Percentiles rank a stretch among this genome's conserved stretches.
Conservation (phyloP, 2,113 vertebrate species). For the Zosterops hypoxanthus region DNA sequence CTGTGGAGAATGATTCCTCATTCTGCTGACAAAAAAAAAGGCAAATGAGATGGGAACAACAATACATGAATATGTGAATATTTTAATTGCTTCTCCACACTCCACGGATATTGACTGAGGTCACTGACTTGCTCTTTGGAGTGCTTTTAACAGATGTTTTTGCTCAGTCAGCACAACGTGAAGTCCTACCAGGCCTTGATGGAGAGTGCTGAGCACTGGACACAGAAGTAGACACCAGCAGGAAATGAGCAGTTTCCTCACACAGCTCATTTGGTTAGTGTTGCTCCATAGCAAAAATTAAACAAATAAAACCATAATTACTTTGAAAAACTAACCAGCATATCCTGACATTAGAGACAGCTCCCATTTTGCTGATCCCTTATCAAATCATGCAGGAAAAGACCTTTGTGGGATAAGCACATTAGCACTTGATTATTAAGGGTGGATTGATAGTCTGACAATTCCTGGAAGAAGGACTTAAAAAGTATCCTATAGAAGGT, state of each 20-base stretch:
- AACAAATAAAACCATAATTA: conserved; percentile 47
- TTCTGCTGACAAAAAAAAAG: neutral
- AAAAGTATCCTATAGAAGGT: neutral
- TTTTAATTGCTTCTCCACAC: neutral
- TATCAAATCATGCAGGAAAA: conserved; percentile 52
- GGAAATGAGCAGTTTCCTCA: conserved; percentile 56
- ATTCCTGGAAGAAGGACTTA: conserved; percentile 31
- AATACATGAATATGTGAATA: neutral
- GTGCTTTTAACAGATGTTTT: neutral
- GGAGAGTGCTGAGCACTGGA: neutral
- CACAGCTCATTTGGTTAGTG: conserved; percentile 23
- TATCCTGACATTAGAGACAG: conserved; percentile 27
- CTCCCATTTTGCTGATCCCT: conserved; percentile 14
- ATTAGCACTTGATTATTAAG: conserved; percentile 1
- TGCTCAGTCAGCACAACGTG: conserved; percentile 2
- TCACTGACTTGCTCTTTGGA: neutral
- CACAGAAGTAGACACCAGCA: neutral
- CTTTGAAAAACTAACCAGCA: conserved; percentile 43
- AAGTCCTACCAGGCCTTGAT: neutral
- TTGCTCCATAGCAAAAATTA: conserved; percentile 43
- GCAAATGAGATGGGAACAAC: neutral
- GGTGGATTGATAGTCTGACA: conserved; percentile 28
- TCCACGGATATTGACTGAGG: neutral
- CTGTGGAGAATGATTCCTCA: neutral
- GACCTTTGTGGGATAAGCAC: conserved; percentile 9